Percentiles rank a stretch among this genome's conserved stretches.
Conservation (phyloP, 2,797 vertebrate species). For the Sebastes vulpes region DNA sequence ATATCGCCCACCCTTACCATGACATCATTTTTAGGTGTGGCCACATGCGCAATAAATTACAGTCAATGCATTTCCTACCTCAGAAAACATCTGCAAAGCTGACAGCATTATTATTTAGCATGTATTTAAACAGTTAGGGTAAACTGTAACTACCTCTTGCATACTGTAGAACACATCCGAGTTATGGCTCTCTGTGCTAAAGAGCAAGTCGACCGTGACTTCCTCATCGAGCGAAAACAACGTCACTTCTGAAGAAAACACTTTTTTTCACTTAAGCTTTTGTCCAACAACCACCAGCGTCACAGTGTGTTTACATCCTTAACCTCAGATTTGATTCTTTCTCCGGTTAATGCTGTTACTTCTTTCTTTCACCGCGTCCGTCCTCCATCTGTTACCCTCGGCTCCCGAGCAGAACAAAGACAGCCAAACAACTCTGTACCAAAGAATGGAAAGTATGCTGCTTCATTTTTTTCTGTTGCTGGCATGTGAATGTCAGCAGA, state of each 20-base stretch:
- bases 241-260: neutral
- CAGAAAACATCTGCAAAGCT: neutral
- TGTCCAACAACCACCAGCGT: neutral
- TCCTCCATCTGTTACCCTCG: slow-evolving; percentile 14
- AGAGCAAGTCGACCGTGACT: neutral
- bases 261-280: neutral
- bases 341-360: neutral
- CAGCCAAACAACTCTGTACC: neutral
- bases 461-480: neutral
- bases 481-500: neutral
- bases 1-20: no score
- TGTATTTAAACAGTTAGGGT: neutral
- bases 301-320: neutral
- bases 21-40: neutral
- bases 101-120: neutral
- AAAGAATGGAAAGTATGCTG: neutral
- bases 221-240: neutral
- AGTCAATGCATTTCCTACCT: neutral
- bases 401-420: neutral
- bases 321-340: neutral
- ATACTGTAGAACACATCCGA: neutral
- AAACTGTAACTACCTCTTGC: neutral
- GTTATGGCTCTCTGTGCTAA: neutral
- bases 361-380: neutral
- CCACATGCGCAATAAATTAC: neutral